Evolutionary conservation across 2,797 vertebrate genomes (phyloP), one percentile per base, ranked within the genome.

Genomic region (Tarsius wallacei): DNA sequence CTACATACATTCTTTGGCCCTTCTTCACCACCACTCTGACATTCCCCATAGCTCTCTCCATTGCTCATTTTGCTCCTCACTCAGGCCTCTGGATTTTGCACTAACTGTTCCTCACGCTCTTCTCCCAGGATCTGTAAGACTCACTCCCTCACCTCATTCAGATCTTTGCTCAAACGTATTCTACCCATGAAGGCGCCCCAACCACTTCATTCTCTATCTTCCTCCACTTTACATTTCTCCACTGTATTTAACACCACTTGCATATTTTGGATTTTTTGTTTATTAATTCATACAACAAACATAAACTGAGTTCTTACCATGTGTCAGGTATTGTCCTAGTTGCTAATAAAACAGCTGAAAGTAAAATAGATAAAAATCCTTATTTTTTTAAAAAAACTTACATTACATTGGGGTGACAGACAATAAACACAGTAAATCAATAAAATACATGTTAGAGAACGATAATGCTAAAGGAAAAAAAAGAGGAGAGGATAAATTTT

Each of bases 261-360:
- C 17, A 55, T 9, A 68, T 3, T 5, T 68, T 28, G 0, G 36
- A 74, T 76, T 76, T 64, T 80, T 51, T 53, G 22, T 74, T 81
- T 78, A 59, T 61, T 80, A 85, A 90, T 9, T 80, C 68, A 87
- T 10, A 53, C 7, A 70, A 70, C 22, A 64, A 70, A 63, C 42
- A 73, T 1, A 22, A 74, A 68, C 71, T 53, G 31, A 70, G 73
- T 85, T 66, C 42, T 63, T 31, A 82, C 3, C 68, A 12, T 4
- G 26, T 42, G 51, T 51, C 26, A 64, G 47, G 36, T 24, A 64
- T 4, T 61, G 28, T 57, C 36, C 55, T 66, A 26, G 17, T 3
- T 82, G 55, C 64, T 57, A 28, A 31, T n/a, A 96, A 93, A 6
- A 59, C 33, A 64, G 26, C 7, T 63, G n/a, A 70, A 94, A 95